These are phyloP conservation scores for Pagrus major DNA, from an alignment of 2,113 vertebrate species.

Conservation along the genomic window DNA sequence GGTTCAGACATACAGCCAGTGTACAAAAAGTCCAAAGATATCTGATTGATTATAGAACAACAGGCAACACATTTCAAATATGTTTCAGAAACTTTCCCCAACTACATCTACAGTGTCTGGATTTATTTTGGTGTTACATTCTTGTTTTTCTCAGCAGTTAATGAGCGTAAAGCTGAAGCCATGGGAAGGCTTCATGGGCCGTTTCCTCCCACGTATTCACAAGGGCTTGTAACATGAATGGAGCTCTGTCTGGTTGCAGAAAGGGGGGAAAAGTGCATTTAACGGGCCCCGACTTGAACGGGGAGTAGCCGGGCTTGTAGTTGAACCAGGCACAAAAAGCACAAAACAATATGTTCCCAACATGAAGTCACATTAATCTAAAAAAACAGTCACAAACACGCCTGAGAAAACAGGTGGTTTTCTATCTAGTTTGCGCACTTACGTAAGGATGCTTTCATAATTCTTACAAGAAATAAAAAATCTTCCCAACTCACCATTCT, in stretches of 20 bases:
- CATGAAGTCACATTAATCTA: background rate
- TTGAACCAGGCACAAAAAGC: background rate
- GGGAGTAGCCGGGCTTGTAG: slow-evolving; percentile 44
- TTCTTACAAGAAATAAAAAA: slow-evolving; percentile 2
- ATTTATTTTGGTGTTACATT: background rate
- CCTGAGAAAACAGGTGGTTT: slow-evolving; percentile 16
- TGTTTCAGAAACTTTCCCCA: background rate
- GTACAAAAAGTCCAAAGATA: background rate
- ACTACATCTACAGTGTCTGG: background rate
- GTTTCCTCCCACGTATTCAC: slow-evolving; percentile 85
- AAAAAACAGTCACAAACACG: background rate
- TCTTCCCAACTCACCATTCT: slow-evolving; percentile 85
- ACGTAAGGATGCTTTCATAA: slow-evolving; percentile 31
- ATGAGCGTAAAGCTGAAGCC: slow-evolving; percentile 47
- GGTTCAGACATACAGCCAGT: background rate
- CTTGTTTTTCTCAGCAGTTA: slow-evolving; percentile 32
- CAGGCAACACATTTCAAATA: background rate
- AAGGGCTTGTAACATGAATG: slow-evolving; percentile 81
- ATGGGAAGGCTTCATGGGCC: slow-evolving; percentile 67
- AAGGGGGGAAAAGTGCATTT: slow-evolving; percentile 73
- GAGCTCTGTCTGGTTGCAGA: slow-evolving; percentile 77
- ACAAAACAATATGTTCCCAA: background rate
- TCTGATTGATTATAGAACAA: background rate
- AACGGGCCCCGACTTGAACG: slow-evolving; percentile 73
- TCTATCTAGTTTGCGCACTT: background rate